A percentile compares a stretch with the other conserved stretches of the same genome.
Conservation (phyloP, 1,140 invertebrate genomes). For the Zaprionus vittiger region DNA sequence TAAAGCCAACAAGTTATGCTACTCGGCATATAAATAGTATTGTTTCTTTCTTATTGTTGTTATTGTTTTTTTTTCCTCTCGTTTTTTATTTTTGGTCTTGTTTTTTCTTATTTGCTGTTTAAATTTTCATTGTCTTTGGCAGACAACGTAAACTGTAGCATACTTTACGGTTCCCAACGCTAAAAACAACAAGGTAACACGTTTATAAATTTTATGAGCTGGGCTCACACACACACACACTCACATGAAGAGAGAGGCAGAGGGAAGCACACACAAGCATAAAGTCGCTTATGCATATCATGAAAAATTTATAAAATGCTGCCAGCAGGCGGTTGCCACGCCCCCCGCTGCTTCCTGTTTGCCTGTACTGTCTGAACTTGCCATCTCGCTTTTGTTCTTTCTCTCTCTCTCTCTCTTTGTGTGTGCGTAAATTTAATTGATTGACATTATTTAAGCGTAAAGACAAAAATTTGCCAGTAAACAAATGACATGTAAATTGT, state of each 20-base stretch:
- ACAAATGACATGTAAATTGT: slow-evolving; percentile 66
- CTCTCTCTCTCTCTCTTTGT: not conserved
- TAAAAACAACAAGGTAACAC: slow-evolving; percentile 54
- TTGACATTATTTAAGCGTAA: slow-evolving; percentile 72
- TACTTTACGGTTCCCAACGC: slow-evolving; percentile 22
- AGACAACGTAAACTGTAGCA: slow-evolving; percentile 27
- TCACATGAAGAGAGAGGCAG: not conserved
- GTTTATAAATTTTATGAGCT: slow-evolving; percentile 54
- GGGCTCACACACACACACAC: slow-evolving; percentile 2
- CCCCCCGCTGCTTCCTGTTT: slow-evolving; percentile 15
- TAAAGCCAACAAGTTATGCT: slow-evolving; percentile 12
- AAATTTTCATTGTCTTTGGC: slow-evolving; percentile 10
- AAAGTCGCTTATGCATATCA: slow-evolving; percentile 52
- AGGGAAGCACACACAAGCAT: slow-evolving; percentile 1
- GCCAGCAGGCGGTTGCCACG: slow-evolving; percentile 40
- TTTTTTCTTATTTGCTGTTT: not conserved
- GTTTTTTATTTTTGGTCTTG: not conserved
- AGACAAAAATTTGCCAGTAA: slow-evolving; percentile 49
- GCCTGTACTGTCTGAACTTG: not conserved
- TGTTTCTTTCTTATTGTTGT: not conserved
- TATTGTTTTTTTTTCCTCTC: not conserved
- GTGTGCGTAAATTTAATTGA: slow-evolving; percentile 71
- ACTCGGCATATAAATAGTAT: slow-evolving; percentile 11
- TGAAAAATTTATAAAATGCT: slow-evolving; percentile 67
- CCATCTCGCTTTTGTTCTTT: not conserved